Evolutionary conservation across 2,888 invertebrate species (phyloP), one percentile per base, ranked within the genome.

Genomic region (Patella ulyssiponensis): DNA sequence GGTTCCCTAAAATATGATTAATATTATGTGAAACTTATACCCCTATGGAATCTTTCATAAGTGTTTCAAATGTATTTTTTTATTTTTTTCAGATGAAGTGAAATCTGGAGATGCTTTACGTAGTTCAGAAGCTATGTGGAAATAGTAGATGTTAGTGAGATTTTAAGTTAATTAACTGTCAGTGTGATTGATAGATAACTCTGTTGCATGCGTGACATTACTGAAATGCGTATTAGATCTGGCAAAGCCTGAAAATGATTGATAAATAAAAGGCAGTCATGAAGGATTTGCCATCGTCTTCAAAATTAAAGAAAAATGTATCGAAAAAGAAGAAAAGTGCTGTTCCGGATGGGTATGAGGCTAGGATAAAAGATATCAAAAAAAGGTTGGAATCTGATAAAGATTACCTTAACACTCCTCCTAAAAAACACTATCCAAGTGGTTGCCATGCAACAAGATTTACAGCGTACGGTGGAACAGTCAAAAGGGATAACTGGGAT

Each of bases 311-410:
- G 17, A 64, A 15, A 11, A 23, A 20, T 64, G 23, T 23, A 3
- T 3, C 9, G 20, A 64, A 64, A 64, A 23, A 64, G 23, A 64
- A 64, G 64, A 64, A 64, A 23, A 64, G 15, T 20, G 14, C 20
- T 64, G 11, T 14, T 9, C 20, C 11, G 14, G 64, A 64, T 64
- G 64, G 11, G 3, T 64, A 20, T 64, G 23, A 64, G 23, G 64
- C 20, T 23, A 64, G 64, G 23, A 23, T 64, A 64, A 15, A 14
- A 64, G 64, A 64, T 20, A 64, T 64, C 3, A 64, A 64, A 23
- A 64, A 64, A 64, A 20, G 64, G 20, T 23, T 64, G 20, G 64
- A 64, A 64, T 64, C 23, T 64, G 64, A 64, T 64, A 64, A 64
- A 64, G 64, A 64, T 23, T 20, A 12, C 20, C 23, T 64, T 3